Percentiles rank a stretch among this genome's conserved stretches.
Conservation (phyloP, 2,113 vertebrate species). For the Shinisaurus crocodilurus region DNA sequence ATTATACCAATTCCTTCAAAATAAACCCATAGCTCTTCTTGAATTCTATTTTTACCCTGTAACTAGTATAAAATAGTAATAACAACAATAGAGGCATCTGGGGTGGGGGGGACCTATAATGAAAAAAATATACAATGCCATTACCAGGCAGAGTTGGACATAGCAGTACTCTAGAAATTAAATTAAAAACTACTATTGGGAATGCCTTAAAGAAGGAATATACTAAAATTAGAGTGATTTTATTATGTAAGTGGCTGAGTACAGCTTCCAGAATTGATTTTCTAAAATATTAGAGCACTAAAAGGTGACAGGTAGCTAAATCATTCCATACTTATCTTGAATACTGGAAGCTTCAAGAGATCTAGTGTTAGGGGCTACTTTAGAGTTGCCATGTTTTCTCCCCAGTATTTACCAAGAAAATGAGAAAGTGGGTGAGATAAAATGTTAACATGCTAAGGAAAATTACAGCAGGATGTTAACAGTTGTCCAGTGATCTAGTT, state of each 20-base stretch:
- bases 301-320: neutral
- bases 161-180: neutral
- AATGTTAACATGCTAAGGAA: neutral
- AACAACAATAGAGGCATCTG: neutral
- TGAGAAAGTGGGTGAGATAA: neutral
- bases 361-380: no score
- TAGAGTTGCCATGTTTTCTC: neutral
- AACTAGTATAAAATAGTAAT: neutral
- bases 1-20: neutral
- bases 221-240: neutral
- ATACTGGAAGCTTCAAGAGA: neutral
- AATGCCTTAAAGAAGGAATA: neutral
- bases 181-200: neutral
- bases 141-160: neutral
- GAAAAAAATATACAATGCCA: neutral
- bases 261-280: neutral
- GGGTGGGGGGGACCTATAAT: neutral
- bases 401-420: neutral
- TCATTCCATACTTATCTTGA: neutral
- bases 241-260: neutral
- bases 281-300: neutral
- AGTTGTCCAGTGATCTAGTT: neutral
- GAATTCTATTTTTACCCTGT: neutral
- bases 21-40: neutral
- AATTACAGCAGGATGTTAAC: neutral